A percentile compares a stretch with the other conserved stretches of the same genome.
Evolutionary conservation across 2,113 vertebrate genomes (phyloP).

Genomic region (Hemibates koningsi): DNA sequence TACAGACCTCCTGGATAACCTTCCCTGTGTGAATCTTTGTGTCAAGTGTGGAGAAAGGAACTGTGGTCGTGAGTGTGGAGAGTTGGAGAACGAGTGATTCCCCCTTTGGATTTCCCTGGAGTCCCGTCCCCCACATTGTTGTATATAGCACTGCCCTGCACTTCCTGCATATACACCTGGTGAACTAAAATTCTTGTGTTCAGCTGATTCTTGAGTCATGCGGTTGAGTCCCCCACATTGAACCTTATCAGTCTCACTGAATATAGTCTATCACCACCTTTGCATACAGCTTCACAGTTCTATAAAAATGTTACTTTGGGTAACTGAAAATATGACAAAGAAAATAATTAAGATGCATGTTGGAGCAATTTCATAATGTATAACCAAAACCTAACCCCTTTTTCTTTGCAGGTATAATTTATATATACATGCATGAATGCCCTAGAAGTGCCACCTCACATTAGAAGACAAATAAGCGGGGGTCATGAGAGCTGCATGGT

Average conservation of each 20-base stretch:
- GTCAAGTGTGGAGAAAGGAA: too few species aligned
- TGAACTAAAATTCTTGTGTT: background rate
- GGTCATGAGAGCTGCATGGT: background rate
- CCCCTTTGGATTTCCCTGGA: background rate
- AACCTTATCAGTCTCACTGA: background rate
- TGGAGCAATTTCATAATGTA: background rate
- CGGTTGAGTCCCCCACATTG: too few species aligned
- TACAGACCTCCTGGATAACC: too few species aligned
- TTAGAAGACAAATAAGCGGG: constrained; percentile 14
- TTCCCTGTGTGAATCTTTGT: too few species aligned
- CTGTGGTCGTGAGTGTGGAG: too few species aligned
- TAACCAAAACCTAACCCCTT: background rate
- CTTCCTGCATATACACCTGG: background rate
- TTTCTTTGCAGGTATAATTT: constrained; percentile 63
- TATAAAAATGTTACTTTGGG: background rate
- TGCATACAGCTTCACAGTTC: background rate
- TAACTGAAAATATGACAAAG: background rate
- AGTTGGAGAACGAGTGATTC: too few species aligned
- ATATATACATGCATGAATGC: constrained; percentile 71
- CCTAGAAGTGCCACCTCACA: constrained; percentile 54
- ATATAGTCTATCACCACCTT: background rate
- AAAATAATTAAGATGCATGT: background rate
- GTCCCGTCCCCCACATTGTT: background rate
- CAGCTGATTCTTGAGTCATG: too few species aligned
- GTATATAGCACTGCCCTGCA: background rate